Evolutionary conservation across 2,888 invertebrate genomes (phyloP), one percentile per base, ranked within the genome.

Genomic region (Papilio protenor): DNA sequence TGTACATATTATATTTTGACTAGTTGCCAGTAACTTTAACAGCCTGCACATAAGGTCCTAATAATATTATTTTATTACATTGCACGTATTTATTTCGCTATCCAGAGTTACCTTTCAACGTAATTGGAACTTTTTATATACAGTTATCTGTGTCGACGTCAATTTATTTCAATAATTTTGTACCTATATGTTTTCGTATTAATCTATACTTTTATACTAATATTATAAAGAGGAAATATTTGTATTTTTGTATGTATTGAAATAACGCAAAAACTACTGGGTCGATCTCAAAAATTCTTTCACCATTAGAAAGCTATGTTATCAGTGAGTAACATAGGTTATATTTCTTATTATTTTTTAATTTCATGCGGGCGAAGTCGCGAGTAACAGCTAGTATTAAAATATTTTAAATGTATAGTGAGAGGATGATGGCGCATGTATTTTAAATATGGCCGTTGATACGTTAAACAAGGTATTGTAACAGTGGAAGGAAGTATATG

Each of bases 401-500:
- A 66, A n/a, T 40, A n/a, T 45, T 45, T 40, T 3, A 45, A 21
- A 45, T 12, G 21, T 45, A 66, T 10, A 40, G 27, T 12, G 45
- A 69, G 10, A 40, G 66, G n/a, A 66, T 16, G 40, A 11, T n/a
- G 14, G 27, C 6, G 23, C 16, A 23, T 3, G 27, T 70, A 71
- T 70, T 70, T 69, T 45, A 47, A 70, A 70, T 76, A 71, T 12
- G n/a, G 33, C 40, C 40, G 49, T 49, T 11, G 27, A 57, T 66
- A 70, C 40, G 40, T 61, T 75, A 77, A 69, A 75, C 73, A 71
- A 23, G 47, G 21, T 61, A 61, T 74, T 71, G 61, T 75, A 52
- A 71, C 59, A 73, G 69, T 55, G 78, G 77, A 81, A 78, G 82
- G 84, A 83, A 81, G 82, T 80, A 77, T 79, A 80, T 69, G 66